Conservation (phyloP, 2,113 vertebrate species). For the Accipiter virgatus region DNA sequence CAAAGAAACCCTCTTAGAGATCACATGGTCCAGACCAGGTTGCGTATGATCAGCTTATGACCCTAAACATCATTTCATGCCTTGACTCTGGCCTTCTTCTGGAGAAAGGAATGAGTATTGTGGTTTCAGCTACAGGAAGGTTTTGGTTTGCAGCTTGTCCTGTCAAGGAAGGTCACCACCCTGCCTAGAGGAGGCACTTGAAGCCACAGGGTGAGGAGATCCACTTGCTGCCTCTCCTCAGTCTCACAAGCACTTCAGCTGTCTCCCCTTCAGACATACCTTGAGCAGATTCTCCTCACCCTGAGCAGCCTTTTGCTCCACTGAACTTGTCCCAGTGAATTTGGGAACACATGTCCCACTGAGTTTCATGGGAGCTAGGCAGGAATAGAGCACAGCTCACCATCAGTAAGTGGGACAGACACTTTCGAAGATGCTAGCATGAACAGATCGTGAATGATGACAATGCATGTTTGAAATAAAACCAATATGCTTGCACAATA, state of each 20-base stretch:
- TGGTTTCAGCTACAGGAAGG: constrained; percentile 5
- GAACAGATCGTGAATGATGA: neutral
- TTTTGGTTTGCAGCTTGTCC: neutral
- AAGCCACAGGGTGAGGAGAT: neutral
- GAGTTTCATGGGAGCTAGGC: neutral
- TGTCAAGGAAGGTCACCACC: neutral
- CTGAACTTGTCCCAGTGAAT: neutral
- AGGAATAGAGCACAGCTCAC: neutral
- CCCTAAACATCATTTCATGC: neutral
- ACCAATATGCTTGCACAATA: neutral
- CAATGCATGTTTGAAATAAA: neutral
- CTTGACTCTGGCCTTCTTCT: neutral
- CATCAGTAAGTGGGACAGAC: neutral
- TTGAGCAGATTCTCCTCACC: neutral
- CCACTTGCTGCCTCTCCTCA: neutral
- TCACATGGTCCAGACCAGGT: constrained; percentile 51
- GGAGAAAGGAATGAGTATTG: neutral
- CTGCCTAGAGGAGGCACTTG: neutral
- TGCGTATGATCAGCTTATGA: constrained; percentile 65
- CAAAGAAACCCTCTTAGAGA: constrained; percentile 49
- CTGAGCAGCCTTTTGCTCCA: neutral
- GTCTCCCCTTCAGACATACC: neutral
- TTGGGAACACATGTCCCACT: neutral
- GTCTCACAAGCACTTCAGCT: neutral
- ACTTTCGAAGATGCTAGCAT: neutral